phyloP scores from a whole-genome alignment of 2,888 invertebrate species.

The Hedychridium roseum region DNA sequence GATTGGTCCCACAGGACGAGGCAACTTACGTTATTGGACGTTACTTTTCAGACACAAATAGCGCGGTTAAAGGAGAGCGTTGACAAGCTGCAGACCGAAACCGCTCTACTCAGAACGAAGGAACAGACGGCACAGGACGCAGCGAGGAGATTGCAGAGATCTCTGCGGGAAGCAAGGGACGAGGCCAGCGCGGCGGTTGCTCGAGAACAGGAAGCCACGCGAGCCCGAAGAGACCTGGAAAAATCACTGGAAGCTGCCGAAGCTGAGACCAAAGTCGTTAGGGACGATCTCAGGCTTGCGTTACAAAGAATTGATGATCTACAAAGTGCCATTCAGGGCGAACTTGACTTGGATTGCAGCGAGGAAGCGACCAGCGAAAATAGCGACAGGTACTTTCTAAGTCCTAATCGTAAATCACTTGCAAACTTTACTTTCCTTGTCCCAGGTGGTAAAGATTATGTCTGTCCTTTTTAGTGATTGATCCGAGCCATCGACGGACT shows the following conservation, averaged over 20 bases:
- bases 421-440: no score
- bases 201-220: constrained; percentile 78
- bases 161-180: constrained; percentile 78
- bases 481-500: constrained; percentile 52
- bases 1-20: no score
- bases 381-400: constrained; percentile 76
- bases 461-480: constrained; percentile 52
- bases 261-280: constrained; percentile 75
- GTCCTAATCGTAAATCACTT: no score
- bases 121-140: constrained; percentile 83
- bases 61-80: constrained; percentile 76
- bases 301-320: constrained; percentile 89
- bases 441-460: no score
- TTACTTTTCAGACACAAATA: constrained; percentile 65
- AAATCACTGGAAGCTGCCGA: constrained; percentile 76
- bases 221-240: constrained; percentile 80
- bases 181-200: constrained; percentile 76
- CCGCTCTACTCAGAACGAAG: constrained; percentile 73
- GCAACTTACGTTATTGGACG: background rate
- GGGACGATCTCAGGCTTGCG: constrained; percentile 86
- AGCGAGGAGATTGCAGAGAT: constrained; percentile 77
- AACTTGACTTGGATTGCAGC: constrained; percentile 74
- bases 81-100: constrained; percentile 78
- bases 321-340: constrained; percentile 91
- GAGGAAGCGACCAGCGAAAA: constrained; percentile 66